phyloP scores from a whole-genome alignment of 2,888 invertebrate species.

The Theodoxus fluviatilis region DNA sequence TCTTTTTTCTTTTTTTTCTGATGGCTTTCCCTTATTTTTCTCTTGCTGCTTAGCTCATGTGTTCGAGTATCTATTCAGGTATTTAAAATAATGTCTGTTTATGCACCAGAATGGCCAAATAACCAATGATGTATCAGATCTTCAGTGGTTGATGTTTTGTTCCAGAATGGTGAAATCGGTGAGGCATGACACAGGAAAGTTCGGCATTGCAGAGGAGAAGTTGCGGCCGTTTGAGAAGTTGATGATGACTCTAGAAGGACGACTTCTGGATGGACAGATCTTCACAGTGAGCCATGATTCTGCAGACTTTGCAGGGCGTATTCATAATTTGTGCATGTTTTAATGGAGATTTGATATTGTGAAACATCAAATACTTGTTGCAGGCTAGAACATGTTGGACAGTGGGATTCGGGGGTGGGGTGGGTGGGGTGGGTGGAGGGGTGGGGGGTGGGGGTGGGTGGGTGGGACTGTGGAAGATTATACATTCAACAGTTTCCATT shows the following conservation, averaged over 20 bases:
- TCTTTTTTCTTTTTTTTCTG: background rate
- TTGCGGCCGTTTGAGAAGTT: conserved; percentile 76
- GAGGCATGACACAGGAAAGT: conserved; percentile 72
- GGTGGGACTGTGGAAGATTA: no score
- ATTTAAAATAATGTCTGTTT: background rate
- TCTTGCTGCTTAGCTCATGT: background rate
- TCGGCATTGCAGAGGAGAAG: conserved; percentile 72
- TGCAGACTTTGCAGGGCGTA: no score
- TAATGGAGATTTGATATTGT: no score
- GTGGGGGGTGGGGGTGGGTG: no score
- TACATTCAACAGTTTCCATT: no score
- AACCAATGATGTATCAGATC: background rate
- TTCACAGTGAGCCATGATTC: conserved; percentile 73
- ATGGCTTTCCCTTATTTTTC: background rate
- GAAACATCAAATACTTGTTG: no score
- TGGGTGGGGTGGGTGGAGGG: no score
- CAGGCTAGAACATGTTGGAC: no score
- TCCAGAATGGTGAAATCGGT: conserved; percentile 73
- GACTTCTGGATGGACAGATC: conserved; percentile 75
- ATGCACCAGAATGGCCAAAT: background rate
- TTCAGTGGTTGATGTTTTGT: background rate
- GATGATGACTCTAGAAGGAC: conserved; percentile 75
- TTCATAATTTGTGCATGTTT: no score
- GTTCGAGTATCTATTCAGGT: background rate
- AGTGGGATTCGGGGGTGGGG: no score